Evolutionary conservation across 1,140 invertebrate genomes (phyloP).

Genomic region (Augochlora pura): DNA sequence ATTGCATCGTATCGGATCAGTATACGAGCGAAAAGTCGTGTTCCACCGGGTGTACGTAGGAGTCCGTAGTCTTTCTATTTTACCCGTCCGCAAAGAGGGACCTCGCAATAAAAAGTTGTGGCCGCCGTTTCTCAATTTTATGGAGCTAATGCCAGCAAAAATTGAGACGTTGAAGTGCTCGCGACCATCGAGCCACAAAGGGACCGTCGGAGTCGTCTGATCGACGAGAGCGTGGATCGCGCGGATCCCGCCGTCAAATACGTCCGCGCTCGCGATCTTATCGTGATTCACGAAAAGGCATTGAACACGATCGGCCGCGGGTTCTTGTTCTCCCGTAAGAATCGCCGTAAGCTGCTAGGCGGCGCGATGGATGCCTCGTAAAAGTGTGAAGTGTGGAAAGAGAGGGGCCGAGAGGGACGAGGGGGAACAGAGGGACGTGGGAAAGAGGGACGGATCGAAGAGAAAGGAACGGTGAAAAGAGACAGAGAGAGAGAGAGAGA

Average conservation of each 20-base stretch:
- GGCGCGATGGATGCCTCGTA: slow-evolving; percentile 25
- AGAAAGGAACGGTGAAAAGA: too few species aligned
- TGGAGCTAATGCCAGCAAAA: not conserved
- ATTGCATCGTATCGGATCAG: too few species aligned
- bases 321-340: slow-evolving; percentile 19
- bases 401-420: not conserved
- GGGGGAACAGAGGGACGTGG: not conserved
- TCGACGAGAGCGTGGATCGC: not conserved
- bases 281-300: slow-evolving; percentile 6
- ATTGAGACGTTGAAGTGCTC: not conserved
- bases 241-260: not conserved
- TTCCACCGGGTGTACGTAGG: too few species aligned
- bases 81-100: not conserved
- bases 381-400: slow-evolving; percentile 5
- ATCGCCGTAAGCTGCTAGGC: slow-evolving; percentile 22
- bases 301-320: slow-evolving; percentile 5
- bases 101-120: not conserved
- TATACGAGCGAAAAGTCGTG: too few species aligned
- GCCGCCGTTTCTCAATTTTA: not conserved
- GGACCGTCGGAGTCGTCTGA: not conserved
- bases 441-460: not conserved
- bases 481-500: too few species aligned
- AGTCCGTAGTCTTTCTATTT: not conserved
- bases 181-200: not conserved
- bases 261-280: slow-evolving; percentile 2